phyloP scores from a whole-genome alignment of 2,888 invertebrate species.

The Teleogryllus oceanicus region DNA sequence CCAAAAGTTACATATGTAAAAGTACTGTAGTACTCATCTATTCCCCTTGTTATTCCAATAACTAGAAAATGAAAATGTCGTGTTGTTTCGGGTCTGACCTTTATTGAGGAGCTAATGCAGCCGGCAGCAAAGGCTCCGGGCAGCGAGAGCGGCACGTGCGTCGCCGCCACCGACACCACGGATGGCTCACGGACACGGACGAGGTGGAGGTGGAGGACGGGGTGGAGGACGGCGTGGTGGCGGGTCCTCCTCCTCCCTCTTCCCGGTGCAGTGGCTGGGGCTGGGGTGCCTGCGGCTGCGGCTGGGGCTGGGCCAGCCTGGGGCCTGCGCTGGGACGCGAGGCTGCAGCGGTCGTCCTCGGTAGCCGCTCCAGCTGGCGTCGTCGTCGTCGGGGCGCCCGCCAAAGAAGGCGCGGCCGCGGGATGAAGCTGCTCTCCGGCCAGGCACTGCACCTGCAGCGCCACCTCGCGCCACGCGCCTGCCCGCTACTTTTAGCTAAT shows the following conservation, averaged over 20 bases:
- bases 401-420: too few relatives aligned
- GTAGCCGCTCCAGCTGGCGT: background rate
- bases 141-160: background rate
- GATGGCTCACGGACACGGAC: background rate
- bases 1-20: too few relatives aligned
- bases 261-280: background rate
- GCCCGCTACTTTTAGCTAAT: too few relatives aligned
- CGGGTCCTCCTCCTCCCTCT: background rate
- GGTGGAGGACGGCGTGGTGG: background rate
- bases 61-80: too few relatives aligned
- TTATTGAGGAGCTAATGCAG: background rate
- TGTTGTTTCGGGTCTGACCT: too few relatives aligned
- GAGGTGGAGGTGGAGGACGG: background rate
- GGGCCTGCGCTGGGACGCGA: background rate
- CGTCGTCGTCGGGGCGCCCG: background rate
- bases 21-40: too few relatives aligned
- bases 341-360: background rate
- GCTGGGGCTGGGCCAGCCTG: background rate
- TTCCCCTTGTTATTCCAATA: too few relatives aligned
- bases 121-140: background rate
- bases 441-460: too few relatives aligned
- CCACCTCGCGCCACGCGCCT: too few relatives aligned
- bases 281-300: background rate
- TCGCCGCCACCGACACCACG: background rate
- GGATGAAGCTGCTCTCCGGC: too few relatives aligned